Base-by-base conservation (phyloP, 2,888 invertebrate genomes). In the Pedicia rivosa region DNA sequence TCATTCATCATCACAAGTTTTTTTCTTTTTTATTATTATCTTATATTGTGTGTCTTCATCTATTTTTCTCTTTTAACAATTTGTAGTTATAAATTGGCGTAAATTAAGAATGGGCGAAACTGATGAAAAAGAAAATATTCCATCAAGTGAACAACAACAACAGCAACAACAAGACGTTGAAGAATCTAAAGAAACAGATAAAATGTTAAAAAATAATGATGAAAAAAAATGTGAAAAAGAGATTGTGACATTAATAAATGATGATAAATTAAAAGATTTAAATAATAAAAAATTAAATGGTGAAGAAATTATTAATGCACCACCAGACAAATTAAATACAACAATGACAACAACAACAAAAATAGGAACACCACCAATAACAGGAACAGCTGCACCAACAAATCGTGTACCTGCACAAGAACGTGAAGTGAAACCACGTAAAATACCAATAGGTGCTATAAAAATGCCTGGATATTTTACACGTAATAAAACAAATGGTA, bases 401-500 rank as follows among this genome's bases (percentile, higher is more conserved):
- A n/a, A n/a, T n/a, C n/a, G n/a, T n/a, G 42, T 40, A 26, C 70
- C 68, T 5, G 72, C 73, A 47, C 74, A 77, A 47, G 78, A 77
- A 35, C 69, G 78, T 42, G 79, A 79, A 61, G 78, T 78, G 22
- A 77, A 78, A 52, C 79, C 79, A 40, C 80, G 78, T 55, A 83
- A 81, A 55, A 82, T 83, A 49, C 84, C 84, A 4, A 84, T 83
- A 50, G 84, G 83, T 35, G 84, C 81, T n/a, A 80, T 84, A 44
- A 82, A 83, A 63, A 78, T 84, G 73, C 84, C 84, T 4, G 83
- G 83, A 12, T 84, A 83, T 62, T 83, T 83, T 51, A 78, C 76
- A 41, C 74, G 78, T 47, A 76, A 75, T 54, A 77, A 77, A 47
- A 79, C 81, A 43, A 75, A 74, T 53, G 78, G 78, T n/a, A 55